Evolutionary conservation across 2,888 invertebrate species (phyloP), one percentile per base, ranked within the genome.

Genomic region (Hydrotaea cyrtoneurina): DNA sequence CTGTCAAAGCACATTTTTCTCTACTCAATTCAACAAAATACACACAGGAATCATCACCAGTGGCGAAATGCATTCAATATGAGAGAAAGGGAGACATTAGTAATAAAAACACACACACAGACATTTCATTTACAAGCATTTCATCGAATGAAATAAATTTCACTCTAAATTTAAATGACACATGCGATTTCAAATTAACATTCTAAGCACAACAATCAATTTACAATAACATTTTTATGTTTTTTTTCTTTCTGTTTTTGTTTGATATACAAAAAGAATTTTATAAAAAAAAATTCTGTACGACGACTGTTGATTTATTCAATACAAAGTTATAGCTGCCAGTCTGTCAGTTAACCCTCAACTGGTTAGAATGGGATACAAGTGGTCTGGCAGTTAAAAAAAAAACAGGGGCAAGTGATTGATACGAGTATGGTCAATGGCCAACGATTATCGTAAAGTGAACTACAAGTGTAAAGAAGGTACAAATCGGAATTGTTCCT

Each of bases 151-250:
- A 59, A 73, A 31, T 69, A 15, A 31, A 71, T 71, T 53, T 17
- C 19, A 17, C 10, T 71, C 31, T 53, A 66, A 39, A 53, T 72
- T 59, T 62, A 55, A 78, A 81, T 66, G 64, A 78, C 23, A 64
- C 78, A 43, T 64, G 0, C 50, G 53, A 79, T 64, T n/a, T n/a
- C n/a, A 69, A 59, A 64, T 83, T 75, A 57, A 72, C 78, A 80
- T 80, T 80, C 75, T 75, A 78, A 84, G 43, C 78, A 64, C 78
- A 74, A 23, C 23, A 21, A 69, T 69, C 13, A 19, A 69, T 69
- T 69, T 43, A 69, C 59, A 55, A 55, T 73, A 76, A 50, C 72
- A 77, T 66, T 77, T 76, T 66, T 66, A 83, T 80, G 26, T 71
- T 75, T 19, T 13, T 23, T 11, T 72, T 62, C n/a, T 26, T 64